phyloP scores from a whole-genome alignment of 2,888 invertebrate genomes.

The Chymomyza caudatula region DNA sequence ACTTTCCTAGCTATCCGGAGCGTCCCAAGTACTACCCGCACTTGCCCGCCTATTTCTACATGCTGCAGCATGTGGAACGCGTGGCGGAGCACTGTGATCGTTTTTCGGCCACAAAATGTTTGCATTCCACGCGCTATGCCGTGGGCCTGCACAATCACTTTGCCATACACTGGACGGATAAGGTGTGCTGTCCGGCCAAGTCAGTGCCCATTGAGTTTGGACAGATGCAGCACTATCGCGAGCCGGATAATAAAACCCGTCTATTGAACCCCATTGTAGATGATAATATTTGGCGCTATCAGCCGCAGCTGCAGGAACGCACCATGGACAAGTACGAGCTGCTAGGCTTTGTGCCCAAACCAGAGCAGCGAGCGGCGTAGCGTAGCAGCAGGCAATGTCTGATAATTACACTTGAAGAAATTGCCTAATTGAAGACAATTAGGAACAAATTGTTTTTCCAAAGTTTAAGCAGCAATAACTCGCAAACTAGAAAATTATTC shows the following conservation, averaged over 20 bases:
- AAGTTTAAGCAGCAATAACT: too few species aligned
- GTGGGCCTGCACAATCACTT: constrained; percentile 94
- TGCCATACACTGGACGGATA: constrained; percentile 88
- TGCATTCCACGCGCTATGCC: constrained; percentile 92
- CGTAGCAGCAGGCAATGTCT: constrained; percentile 27
- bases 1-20: constrained; percentile 90
- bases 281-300: constrained; percentile 91
- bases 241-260: constrained; percentile 88
- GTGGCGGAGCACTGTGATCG: constrained; percentile 93
- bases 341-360: constrained; percentile 81
- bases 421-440: too few species aligned
- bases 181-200: constrained; percentile 86
- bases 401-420: not conserved
- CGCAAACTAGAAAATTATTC: too few species aligned
- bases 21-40: constrained; percentile 86
- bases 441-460: too few species aligned
- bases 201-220: constrained; percentile 88
- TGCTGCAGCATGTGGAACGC: constrained; percentile 93
- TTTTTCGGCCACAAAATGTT: constrained; percentile 92
- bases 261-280: constrained; percentile 88
- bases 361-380: constrained; percentile 10
- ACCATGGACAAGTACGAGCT: constrained; percentile 73
- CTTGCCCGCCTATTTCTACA: constrained; percentile 91
- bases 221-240: constrained; percentile 94
- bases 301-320: constrained; percentile 84